phyloP scores from a whole-genome alignment of 2,888 invertebrate species.

The Athrips mouffetella region DNA sequence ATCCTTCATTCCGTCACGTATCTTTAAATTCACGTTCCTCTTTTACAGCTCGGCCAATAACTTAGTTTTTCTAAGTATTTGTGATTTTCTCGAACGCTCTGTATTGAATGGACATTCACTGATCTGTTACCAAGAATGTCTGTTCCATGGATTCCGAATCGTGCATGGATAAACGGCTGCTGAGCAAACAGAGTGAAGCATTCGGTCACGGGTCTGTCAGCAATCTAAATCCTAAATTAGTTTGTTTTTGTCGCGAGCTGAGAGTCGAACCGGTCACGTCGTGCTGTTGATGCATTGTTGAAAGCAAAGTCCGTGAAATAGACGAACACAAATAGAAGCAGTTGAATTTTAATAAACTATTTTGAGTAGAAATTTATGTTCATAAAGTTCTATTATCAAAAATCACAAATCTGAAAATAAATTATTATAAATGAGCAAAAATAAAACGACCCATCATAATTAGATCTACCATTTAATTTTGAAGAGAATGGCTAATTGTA shows the following conservation, averaged over 20 bases:
- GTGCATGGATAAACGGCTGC: slow-evolving; percentile 69
- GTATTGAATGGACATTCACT: slow-evolving; percentile 2
- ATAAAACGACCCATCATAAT: no score
- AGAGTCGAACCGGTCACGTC: slow-evolving; percentile 50
- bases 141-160: slow-evolving; percentile 43
- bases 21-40: slow-evolving; percentile 1
- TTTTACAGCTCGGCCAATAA: slow-evolving; percentile 12
- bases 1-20: slow-evolving; percentile 1
- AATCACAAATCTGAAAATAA: no score
- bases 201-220: slow-evolving; percentile 56
- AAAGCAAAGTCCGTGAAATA: slow-evolving; percentile 23
- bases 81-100: not conserved
- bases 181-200: slow-evolving; percentile 62
- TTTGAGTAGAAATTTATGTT: not conserved
- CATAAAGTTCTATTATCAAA: not conserved
- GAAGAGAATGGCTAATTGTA: no score
- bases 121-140: slow-evolving; percentile 9
- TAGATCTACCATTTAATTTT: no score
- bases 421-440: no score
- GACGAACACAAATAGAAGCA: slow-evolving; percentile 1
- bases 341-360: not conserved
- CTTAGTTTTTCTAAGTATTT: slow-evolving; percentile 18
- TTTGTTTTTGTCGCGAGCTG: slow-evolving; percentile 63
- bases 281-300: slow-evolving; percentile 15
- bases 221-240: slow-evolving; percentile 69